phyloP scores from a whole-genome alignment of 2,888 invertebrate genomes.

The Napeogenes sylphis region DNA sequence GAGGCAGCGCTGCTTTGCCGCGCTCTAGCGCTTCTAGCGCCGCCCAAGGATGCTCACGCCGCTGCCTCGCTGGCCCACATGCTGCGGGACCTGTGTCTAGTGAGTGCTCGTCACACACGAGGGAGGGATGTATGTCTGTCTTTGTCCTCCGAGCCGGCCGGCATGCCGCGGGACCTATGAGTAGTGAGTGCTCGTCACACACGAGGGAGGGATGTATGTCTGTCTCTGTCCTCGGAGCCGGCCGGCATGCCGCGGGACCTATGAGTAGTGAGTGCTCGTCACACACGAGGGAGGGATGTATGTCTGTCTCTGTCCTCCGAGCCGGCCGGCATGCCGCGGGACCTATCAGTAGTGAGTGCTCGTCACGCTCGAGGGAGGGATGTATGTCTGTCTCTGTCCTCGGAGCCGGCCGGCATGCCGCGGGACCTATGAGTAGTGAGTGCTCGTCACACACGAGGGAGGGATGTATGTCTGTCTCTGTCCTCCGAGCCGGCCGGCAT shows the following conservation, averaged over 20 bases:
- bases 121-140: neutral
- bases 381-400: neutral
- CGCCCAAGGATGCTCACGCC: conserved; percentile 56
- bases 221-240: neutral
- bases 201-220: neutral
- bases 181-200: conserved; percentile 38
- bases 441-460: conserved; percentile 5
- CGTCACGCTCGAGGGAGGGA: neutral
- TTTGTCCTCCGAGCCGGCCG: neutral
- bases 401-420: conserved; percentile 22
- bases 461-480: neutral
- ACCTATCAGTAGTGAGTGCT: conserved; percentile 47
- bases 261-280: conserved; percentile 42
- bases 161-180: conserved; percentile 44
- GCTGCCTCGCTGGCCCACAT: conserved; percentile 52
- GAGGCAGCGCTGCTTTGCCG: conserved; percentile 61
- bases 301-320: neutral
- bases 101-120: conserved; percentile 32
- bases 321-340: conserved; percentile 51
- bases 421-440: conserved; percentile 50
- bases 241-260: conserved; percentile 40
- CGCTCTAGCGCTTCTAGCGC: conserved; percentile 63
- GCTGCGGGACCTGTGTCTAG: conserved; percentile 50
- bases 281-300: neutral
- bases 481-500: no score